Base-by-base conservation (phyloP, 2,888 invertebrate genomes). In the Ischnus inquisitorius region DNA sequence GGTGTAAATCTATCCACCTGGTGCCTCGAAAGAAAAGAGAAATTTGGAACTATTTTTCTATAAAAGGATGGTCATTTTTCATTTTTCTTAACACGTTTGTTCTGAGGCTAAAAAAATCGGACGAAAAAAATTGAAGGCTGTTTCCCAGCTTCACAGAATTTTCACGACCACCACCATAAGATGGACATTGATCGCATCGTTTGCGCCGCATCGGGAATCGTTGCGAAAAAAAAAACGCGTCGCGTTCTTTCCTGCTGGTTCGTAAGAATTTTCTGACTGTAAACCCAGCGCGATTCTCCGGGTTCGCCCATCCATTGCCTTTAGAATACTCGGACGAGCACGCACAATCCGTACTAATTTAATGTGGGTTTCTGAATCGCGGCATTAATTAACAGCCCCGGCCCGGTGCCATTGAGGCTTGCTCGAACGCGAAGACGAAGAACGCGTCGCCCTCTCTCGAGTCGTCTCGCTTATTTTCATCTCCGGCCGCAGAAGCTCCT, bases 301-400 rank as follows among this genome's bases (percentile, higher is more conserved):
- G 12, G 14, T n/a, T 12, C 46, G 14, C n/a, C 48, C 65, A n/a
- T 43, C 57, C 25, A 16, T 19, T 62, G 86, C 82, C 89, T 88
- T 75, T 87, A 87, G 87, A 84, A 87, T 87, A 87, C 83, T 69
- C 74, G 84, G 84, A 83, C 85, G 77, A 76, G 83, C 85, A 83
- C 85, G 86, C 82, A 88, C 90, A 88, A 90, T 89, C 88, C 85
- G 87, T 85, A 86, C 88, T 86, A 88, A 90, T 90, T 90, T 89
- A 90, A 90, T 90, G 87, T 85, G 86, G 84, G 82, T 80, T 19
- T 80, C 84, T 88, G 90, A 90, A 90, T 90, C 86, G 87, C 81
- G 86, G 89, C 87, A 89, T 90, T 90, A 90, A 90, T 90, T 90
- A 90, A 90, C 90, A 90, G 90, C 41, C 51, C 19, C 48, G n/a